phyloP scores from a whole-genome alignment of 2,888 invertebrate genomes.

The Tachystola acroxantha region DNA sequence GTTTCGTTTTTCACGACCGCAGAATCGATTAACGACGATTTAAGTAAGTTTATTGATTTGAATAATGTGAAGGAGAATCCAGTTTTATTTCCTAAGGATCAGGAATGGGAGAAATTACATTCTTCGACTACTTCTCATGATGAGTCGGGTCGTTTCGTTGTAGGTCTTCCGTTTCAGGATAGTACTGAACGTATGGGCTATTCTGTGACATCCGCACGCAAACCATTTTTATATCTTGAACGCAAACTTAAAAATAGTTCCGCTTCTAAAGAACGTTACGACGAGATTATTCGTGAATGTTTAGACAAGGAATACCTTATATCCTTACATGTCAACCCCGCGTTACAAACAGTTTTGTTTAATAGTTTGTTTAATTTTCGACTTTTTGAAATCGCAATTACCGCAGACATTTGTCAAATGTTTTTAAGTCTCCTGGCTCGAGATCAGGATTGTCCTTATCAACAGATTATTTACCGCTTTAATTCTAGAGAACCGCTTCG shows the following conservation, averaged over 20 bases:
- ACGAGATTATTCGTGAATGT: conserved; percentile 5
- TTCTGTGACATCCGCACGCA: background rate
- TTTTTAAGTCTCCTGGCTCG: background rate
- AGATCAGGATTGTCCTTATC: background rate
- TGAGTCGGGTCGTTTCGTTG: background rate
- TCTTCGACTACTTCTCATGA: background rate
- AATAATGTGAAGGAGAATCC: background rate
- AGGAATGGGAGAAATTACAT: background rate
- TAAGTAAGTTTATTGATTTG: background rate
- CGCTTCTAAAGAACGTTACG: background rate
- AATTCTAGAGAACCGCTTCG: background rate
- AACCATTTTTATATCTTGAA: background rate
- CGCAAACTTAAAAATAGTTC: background rate
- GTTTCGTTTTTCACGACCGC: background rate
- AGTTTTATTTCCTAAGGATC: background rate
- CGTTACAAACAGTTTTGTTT: conserved; percentile 3
- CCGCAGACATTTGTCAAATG: conserved; percentile 7
- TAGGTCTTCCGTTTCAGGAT: background rate
- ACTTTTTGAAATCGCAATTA: conserved; percentile 1
- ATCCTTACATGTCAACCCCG: background rate
- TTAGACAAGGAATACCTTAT: conserved; percentile 6
- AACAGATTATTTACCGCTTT: conserved; percentile 3
- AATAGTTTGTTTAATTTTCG: conserved; percentile 3
- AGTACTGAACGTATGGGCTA: background rate
- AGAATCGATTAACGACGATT: background rate